phyloP scores from a whole-genome alignment of 2,797 vertebrate species.

The Nyctibius grandis region DNA sequence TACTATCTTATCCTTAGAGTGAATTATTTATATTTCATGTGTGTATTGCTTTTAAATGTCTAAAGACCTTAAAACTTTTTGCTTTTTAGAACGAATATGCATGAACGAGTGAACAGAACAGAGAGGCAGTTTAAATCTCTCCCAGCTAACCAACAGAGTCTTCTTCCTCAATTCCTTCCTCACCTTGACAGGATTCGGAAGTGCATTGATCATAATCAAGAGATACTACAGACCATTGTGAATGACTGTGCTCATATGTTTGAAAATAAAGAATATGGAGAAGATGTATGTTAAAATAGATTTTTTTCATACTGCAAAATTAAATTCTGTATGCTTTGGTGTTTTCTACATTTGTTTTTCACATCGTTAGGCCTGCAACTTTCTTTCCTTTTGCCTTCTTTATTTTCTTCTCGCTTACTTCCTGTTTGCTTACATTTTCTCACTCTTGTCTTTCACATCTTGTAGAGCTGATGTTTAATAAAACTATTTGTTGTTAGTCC shows the following conservation, averaged over 20 bases:
- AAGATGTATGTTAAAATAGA: constrained; percentile 80
- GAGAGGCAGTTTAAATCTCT: constrained; percentile 90
- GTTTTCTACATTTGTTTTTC: background rate
- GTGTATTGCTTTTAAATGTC: background rate
- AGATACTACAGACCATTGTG: constrained; percentile 89
- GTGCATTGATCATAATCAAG: constrained; percentile 94
- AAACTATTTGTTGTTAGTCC: background rate
- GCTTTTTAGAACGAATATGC: constrained; percentile 84
- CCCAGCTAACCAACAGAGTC: constrained; percentile 83
- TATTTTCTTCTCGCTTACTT: background rate
- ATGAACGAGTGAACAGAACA: constrained; percentile 92
- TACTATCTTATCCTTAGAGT: background rate
- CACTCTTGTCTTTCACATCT: background rate
- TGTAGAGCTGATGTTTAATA: background rate
- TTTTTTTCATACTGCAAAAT: constrained; percentile 33
- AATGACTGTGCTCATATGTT: constrained; percentile 96
- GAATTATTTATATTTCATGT: background rate
- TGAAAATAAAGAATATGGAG: constrained; percentile 96
- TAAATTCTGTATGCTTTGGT: background rate
- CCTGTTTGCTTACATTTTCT: background rate
- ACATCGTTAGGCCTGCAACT: background rate
- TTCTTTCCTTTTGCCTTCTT: background rate
- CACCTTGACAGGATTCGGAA: constrained; percentile 86
- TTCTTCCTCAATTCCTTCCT: constrained; percentile 87
- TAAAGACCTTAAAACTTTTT: constrained; percentile 30